Evolutionary conservation across 2,113 vertebrate species (phyloP).

Genomic region (Coreoperca whiteheadi): DNA sequence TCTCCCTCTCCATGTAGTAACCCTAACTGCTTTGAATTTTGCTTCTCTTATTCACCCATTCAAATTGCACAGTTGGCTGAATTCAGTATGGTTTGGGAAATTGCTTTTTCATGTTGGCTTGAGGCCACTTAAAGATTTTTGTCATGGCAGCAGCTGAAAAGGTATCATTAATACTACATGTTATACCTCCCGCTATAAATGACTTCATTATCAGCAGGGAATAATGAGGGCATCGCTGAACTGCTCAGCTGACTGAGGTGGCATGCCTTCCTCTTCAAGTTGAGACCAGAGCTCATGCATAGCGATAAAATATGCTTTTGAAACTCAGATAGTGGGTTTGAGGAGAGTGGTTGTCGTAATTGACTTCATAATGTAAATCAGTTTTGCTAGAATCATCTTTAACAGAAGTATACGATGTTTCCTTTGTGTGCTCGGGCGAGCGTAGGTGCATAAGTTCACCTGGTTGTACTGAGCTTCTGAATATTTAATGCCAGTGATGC

Average conservation of each 20-base stretch:
- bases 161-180: slow-evolving; percentile 52
- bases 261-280: not conserved
- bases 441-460: slow-evolving; percentile 71
- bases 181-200: slow-evolving; percentile 7
- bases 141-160: slow-evolving; percentile 33
- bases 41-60: slow-evolving; percentile 7
- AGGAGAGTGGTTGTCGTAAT: not conserved
- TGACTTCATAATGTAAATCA: not conserved
- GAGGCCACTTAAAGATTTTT: slow-evolving; percentile 19
- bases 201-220: slow-evolving; percentile 33
- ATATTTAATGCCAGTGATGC: slow-evolving; percentile 80
- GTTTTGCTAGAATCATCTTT: slow-evolving; percentile 14
- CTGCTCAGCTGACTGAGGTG: not conserved
- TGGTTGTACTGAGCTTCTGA: slow-evolving; percentile 67
- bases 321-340: not conserved
- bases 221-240: not conserved
- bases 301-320: not conserved
- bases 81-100: slow-evolving; percentile 47
- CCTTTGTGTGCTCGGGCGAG: slow-evolving; percentile 11
- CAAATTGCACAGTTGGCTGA: slow-evolving; percentile 41
- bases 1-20: not conserved
- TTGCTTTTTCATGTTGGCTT: slow-evolving; percentile 41
- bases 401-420: not conserved
- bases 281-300: slow-evolving; percentile 4
- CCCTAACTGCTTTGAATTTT: not conserved